Base-by-base conservation (phyloP, 2,888 invertebrate genomes). In the Brenthis daphne region DNA sequence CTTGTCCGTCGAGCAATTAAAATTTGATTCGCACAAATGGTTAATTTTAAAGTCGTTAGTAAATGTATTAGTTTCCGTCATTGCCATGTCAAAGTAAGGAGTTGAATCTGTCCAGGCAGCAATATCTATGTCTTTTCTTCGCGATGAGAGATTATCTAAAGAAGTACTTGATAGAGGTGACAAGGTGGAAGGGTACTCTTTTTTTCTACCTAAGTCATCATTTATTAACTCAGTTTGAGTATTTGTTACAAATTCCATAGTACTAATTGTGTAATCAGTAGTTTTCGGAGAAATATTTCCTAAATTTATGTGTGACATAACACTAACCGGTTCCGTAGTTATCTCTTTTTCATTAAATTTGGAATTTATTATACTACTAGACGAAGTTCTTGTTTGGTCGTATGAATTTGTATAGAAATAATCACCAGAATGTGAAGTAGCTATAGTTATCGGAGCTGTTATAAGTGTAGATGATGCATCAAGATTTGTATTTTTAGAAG, bases 1-100 rank as follows among this genome's bases (percentile, higher is more conserved):
- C 86, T 95, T 94, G 79, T 93, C 90, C 80, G 89, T 89, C 75
- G 93, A 87, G 85, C 96, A 96, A 82, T 96, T 94, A 76, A 86
- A 86, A 85, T 96, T 94, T 80, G 87, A 88, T 80, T 91, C 92
- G 92, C 96, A 96, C 80, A 86, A 80, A 75, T 77, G 81, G 79
- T 87, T 88, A 85, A 79, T 78, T 72, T 78, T 73, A 66, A 75
- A 70, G 79, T 87, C 86, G 70, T 80, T 78, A 73, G 75, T 72
- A 66, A 72, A 71, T 69, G 70, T 75, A 48, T 74, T 76, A 71
- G 82, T 83, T 76, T 91, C 90, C 77, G 86, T 88, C 69, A 88
- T 78, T 73, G 92, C 93, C 74, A 87, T 77, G 81, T 93, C 88
- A 80, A 85, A 82, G 71, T 80, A 77, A 51, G 81, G 76, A 57